These are phyloP conservation scores for Takifugu rubripes DNA, from an alignment of 2,797 vertebrate genomes.

Conservation along the genomic window DNA sequence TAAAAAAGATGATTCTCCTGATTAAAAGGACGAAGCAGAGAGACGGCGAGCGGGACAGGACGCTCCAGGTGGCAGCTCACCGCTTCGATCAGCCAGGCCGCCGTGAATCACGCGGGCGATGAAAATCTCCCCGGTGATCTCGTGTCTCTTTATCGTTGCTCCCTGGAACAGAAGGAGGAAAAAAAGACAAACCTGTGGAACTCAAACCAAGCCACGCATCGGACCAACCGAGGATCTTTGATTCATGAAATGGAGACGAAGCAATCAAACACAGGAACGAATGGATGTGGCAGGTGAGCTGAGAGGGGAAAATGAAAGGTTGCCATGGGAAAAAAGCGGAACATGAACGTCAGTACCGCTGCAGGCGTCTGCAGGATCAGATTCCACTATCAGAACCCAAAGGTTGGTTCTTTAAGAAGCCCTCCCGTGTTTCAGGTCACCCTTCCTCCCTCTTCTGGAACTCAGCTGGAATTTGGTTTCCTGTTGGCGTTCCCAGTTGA, in stretches of 20 bases:
- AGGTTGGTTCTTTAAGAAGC: not conserved
- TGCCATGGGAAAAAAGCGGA: not conserved
- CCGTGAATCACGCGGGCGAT: slow-evolving; percentile 93
- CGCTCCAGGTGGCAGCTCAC: slow-evolving; percentile 63
- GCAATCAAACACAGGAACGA: not conserved
- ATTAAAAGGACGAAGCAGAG: not conserved
- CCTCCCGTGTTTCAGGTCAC: slow-evolving; percentile 17
- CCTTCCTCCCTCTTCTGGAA: slow-evolving; percentile 53
- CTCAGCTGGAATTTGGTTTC: slow-evolving; percentile 20
- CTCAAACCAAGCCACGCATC: no score
- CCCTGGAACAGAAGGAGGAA: slow-evolving; percentile 72
- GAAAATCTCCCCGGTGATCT: slow-evolving; percentile 89
- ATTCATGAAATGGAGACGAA: no score
- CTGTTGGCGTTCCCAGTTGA: no score
- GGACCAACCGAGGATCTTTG: no score
- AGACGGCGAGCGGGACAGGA: not conserved
- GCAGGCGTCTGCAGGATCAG: slow-evolving; percentile 17
- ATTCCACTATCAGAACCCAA: slow-evolving; percentile 12
- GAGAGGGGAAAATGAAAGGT: not conserved
- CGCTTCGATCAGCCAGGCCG: slow-evolving; percentile 91
- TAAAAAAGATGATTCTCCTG: slow-evolving; percentile 41
- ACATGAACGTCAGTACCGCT: slow-evolving; percentile 32
- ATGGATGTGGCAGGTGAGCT: not conserved
- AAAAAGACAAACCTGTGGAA: not conserved
- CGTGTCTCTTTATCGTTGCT: slow-evolving; percentile 94